Evolutionary conservation across 1,140 invertebrate genomes (phyloP).

Genomic region (Octopus sinensis): DNA sequence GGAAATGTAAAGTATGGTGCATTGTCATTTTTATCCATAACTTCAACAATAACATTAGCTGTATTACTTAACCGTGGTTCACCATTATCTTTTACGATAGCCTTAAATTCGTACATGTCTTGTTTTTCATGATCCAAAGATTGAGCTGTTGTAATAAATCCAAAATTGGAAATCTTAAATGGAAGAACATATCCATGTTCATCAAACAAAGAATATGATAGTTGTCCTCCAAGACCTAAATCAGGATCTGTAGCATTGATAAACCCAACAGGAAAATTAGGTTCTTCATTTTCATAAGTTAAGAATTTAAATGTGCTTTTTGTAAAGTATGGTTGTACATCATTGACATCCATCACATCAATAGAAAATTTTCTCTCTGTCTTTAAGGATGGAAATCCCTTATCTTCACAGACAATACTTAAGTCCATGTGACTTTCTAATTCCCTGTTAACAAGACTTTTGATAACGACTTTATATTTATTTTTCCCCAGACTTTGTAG

Average conservation of each 20-base stretch:
- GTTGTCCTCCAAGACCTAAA: conserved; percentile 32
- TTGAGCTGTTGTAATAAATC: conserved; percentile 21
- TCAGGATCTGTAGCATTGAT: conserved; percentile 42
- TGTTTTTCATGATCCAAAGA: conserved; percentile 23
- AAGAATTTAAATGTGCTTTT: conserved; percentile 24
- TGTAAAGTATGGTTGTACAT: conserved; percentile 20
- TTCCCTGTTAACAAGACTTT: conserved; percentile 38
- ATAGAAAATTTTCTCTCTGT: too few species aligned
- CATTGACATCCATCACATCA: conserved; percentile 29
- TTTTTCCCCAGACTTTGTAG: conserved; percentile 31
- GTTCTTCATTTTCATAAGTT: neutral
- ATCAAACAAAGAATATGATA: conserved; percentile 27
- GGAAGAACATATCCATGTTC: conserved; percentile 17
- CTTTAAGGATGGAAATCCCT: conserved; percentile 34
- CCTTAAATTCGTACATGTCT: conserved; percentile 24
- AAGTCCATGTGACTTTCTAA: conserved; percentile 27
- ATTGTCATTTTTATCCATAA: conserved; percentile 28
- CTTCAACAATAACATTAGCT: conserved; percentile 21
- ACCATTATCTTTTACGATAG: conserved; percentile 23
- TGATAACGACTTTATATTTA: conserved; percentile 37
- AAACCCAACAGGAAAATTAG: neutral
- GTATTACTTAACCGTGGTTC: conserved; percentile 19
- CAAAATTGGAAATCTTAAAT: conserved; percentile 23
- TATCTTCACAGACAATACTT: conserved; percentile 35
- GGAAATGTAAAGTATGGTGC: conserved; percentile 26